Base-by-base conservation (phyloP, 37 sponge, comb jelly and placozoan genomes). In the Cliona cf. orientalis region DNA sequence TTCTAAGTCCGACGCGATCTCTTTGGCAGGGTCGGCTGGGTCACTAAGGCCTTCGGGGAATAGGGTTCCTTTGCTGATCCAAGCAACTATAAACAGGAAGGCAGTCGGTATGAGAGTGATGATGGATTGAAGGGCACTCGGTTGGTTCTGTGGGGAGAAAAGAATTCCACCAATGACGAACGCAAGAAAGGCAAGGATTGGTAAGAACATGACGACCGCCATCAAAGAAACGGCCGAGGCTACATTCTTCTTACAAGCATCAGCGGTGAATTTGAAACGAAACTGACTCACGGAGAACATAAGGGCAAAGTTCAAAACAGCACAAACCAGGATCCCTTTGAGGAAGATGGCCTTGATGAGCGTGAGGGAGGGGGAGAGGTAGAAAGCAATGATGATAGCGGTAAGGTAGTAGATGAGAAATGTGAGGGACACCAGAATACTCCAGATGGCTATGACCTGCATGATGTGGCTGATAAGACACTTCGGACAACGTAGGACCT, bases 91-190 rank as follows among this genome's bases (percentile, higher is more conserved):
- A 36, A 87, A 25, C 53, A 87, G 76, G 60, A 87, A 38, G 3
- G 41, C 53, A 23, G 88, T 58, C 9, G 81, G 88, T 42, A 80
- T 23, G 36, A 87, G 12, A 3, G 81, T 80, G 5, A 87, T 42
- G 5, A 87, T 63, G 26, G 76, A 42, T 58, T 87, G 68, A 23
- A 80, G 11, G 39, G 40, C 76, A 34, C n/a, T 40, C 11, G 21
- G 26, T 35, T 75, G 59, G 17, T 61, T 0, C 7, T 58, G 44
- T 1, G 28, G 76, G 0, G 61, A 44, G 39, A 87, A 87, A 0
- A 87, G 11, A 28, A 80, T 75, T 36, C 76, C 81, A 4, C 88
- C 88, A 1, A 87, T 67, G 41, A 87, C 33, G 33, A 67, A 81
- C 2, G 76, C 56, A 9, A 87, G 70, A 39, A 66, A 87, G 29